A percentile compares a stretch with the other conserved stretches of the same genome.
Evolutionary conservation across 2,113 vertebrate genomes (phyloP).

Genomic region (Elgaria multicarinata): DNA sequence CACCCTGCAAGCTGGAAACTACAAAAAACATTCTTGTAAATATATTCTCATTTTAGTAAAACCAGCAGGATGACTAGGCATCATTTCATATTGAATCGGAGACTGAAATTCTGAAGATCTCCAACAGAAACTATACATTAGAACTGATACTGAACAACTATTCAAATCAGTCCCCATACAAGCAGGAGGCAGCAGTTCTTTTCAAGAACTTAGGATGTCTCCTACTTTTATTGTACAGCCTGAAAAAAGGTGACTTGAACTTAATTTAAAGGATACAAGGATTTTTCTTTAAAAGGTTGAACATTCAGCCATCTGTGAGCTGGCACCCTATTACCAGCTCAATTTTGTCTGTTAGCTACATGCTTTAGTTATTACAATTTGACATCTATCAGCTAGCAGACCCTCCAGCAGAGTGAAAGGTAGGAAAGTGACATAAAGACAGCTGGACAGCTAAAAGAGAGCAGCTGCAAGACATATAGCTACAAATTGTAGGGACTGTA

Average conservation of each 20-base stretch:
- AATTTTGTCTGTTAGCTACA: slow-evolving; percentile 47
- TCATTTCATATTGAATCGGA: background rate
- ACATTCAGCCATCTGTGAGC: slow-evolving; percentile 8
- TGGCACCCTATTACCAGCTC: slow-evolving; percentile 39
- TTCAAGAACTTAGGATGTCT: background rate
- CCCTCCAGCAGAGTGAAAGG: slow-evolving; percentile 58
- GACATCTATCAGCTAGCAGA: slow-evolving; percentile 54
- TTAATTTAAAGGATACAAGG: slow-evolving; percentile 36
- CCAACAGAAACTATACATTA: background rate
- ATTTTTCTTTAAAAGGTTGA: slow-evolving; percentile 10
- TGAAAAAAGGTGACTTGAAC: slow-evolving; percentile 15
- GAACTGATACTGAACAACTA: background rate
- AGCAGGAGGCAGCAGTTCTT: background rate
- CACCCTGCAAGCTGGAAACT: background rate
- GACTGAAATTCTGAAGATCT: background rate
- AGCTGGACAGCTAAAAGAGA: slow-evolving; percentile 56
- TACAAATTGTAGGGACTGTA: slow-evolving; percentile 38
- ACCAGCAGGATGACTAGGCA: background rate
- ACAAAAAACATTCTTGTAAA: background rate
- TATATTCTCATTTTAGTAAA: background rate
- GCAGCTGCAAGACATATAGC: slow-evolving; percentile 37
- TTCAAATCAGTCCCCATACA: background rate
- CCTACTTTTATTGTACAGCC: background rate
- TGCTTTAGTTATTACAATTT: slow-evolving; percentile 54
- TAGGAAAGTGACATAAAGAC: slow-evolving; percentile 61